Conservation (phyloP, 2,888 invertebrate species). For the Hydriomena furcata region DNA sequence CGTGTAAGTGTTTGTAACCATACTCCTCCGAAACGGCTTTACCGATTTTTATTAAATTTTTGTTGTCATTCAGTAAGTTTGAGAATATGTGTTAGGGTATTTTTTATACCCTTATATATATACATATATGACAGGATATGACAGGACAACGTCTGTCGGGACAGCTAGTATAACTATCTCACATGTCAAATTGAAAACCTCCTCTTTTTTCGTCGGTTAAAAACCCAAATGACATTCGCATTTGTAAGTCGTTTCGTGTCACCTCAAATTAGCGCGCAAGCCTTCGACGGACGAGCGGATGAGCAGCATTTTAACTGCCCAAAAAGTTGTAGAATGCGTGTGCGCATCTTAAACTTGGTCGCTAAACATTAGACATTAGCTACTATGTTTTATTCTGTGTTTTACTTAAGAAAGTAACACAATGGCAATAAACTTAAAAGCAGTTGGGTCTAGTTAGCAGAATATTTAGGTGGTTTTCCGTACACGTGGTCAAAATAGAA, state of each 20-base stretch:
- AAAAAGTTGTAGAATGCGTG: constrained; percentile 49
- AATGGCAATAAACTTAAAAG: constrained; percentile 49
- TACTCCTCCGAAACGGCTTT: too few species aligned
- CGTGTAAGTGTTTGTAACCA: too few species aligned
- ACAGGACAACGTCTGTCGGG: too few species aligned
- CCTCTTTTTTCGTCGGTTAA: too few species aligned
- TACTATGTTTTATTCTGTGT: constrained; percentile 7
- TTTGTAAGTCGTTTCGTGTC: constrained; percentile 34
- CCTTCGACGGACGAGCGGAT: constrained; percentile 10
- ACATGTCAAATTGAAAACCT: too few species aligned
- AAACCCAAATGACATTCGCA: constrained; percentile 20
- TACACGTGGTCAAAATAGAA: constrained; percentile 27
- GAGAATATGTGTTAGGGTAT: too few species aligned
- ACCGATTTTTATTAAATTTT: too few species aligned
- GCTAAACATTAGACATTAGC: constrained; percentile 35
- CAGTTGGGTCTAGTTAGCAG: constrained; percentile 19
- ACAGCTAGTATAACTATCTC: too few species aligned
- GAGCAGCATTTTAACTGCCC: constrained; percentile 51
- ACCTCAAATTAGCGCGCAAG: constrained; percentile 29
- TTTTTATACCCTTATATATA: too few species aligned
- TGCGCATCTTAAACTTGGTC: constrained; percentile 41
- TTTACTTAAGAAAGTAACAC: constrained; percentile 51
- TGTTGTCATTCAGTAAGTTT: too few species aligned
- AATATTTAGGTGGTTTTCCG: constrained; percentile 25
- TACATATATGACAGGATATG: too few species aligned